Evolutionary conservation across 2,888 invertebrate genomes (phyloP).

Genomic region (Brenthis hecate): DNA sequence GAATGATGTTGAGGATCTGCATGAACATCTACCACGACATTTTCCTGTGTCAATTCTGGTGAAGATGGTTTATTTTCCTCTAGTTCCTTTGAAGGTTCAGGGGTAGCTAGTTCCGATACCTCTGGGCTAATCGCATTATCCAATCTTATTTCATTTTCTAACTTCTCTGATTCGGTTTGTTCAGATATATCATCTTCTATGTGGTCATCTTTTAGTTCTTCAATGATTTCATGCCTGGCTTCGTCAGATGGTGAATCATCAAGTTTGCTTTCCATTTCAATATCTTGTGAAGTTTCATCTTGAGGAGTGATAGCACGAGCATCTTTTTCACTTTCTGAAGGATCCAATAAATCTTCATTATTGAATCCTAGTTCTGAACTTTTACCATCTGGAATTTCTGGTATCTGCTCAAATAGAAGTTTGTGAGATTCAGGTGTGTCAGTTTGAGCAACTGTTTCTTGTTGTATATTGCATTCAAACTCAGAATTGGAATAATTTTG

Average conservation of each 20-base stretch:
- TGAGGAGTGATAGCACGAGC: slow-evolving; percentile 58
- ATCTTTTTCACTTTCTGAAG: slow-evolving; percentile 67
- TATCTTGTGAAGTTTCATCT: slow-evolving; percentile 65
- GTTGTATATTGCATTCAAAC: slow-evolving; percentile 62
- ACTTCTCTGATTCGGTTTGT: slow-evolving; percentile 23
- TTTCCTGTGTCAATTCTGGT: slow-evolving; percentile 40
- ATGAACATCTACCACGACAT: slow-evolving; percentile 50
- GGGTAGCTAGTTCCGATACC: slow-evolving; percentile 25
- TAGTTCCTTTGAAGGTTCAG: slow-evolving; percentile 26
- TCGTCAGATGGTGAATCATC: slow-evolving; percentile 58
- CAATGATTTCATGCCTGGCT: slow-evolving; percentile 36
- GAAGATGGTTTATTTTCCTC: slow-evolving; percentile 27
- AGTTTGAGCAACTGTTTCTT: slow-evolving; percentile 63
- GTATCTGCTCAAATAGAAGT: slow-evolving; percentile 76
- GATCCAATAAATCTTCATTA: slow-evolving; percentile 66
- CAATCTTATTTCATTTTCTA: slow-evolving; percentile 30
- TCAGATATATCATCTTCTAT: slow-evolving; percentile 26
- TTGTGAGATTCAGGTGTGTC: slow-evolving; percentile 80
- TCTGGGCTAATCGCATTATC: slow-evolving; percentile 29
- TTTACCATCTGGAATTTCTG: slow-evolving; percentile 78
- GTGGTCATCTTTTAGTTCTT: slow-evolving; percentile 32
- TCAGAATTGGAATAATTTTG: slow-evolving; percentile 61
- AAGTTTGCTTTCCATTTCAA: slow-evolving; percentile 63
- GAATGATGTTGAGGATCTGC: slow-evolving; percentile 43
- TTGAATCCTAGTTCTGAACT: slow-evolving; percentile 74